phyloP scores from a whole-genome alignment of 2,888 invertebrate genomes.

The Tetragonisca angustula region DNA sequence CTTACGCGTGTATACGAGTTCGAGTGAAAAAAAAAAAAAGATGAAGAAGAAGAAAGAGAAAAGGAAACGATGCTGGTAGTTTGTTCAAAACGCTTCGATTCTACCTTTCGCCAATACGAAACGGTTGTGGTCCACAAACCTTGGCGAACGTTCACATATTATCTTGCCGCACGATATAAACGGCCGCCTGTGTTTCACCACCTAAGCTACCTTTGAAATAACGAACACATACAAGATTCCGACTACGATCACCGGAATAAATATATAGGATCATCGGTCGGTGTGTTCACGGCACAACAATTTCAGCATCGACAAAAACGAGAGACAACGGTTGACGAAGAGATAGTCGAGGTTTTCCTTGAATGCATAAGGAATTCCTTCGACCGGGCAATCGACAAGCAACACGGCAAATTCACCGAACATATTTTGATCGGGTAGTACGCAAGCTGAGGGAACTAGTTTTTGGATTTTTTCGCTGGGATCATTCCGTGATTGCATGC shows the following conservation, averaged over 20 bases:
- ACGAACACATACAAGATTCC: slow-evolving; percentile 25
- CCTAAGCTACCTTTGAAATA: slow-evolving; percentile 27
- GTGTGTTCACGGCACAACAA: slow-evolving; percentile 55
- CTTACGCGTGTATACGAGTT: neutral
- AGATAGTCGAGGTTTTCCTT: slow-evolving; percentile 15
- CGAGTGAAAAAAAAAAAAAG: neutral
- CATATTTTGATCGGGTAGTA: slow-evolving; percentile 58
- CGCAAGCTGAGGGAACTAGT: slow-evolving; percentile 58
- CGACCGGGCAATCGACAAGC: neutral
- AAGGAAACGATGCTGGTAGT: neutral
- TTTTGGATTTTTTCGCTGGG: slow-evolving; percentile 54
- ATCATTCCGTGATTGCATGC: slow-evolving; percentile 53
- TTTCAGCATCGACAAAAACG: slow-evolving; percentile 41
- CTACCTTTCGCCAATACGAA: slow-evolving; percentile 44
- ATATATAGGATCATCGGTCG: slow-evolving; percentile 43
- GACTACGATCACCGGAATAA: slow-evolving; percentile 48
- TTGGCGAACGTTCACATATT: slow-evolving; percentile 52
- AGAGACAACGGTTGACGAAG: slow-evolving; percentile 16
- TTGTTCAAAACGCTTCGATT: slow-evolving; percentile 34
- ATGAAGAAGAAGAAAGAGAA: too few relatives aligned
- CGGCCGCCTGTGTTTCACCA: slow-evolving; percentile 29
- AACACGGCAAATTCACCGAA: slow-evolving; percentile 49
- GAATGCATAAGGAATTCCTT: slow-evolving; percentile 42
- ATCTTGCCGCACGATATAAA: slow-evolving; percentile 57
- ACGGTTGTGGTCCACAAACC: slow-evolving; percentile 65